Evolutionary conservation across 2,888 invertebrate species (phyloP), one percentile per base, ranked within the genome.

Genomic region (Chirona hameri): DNA sequence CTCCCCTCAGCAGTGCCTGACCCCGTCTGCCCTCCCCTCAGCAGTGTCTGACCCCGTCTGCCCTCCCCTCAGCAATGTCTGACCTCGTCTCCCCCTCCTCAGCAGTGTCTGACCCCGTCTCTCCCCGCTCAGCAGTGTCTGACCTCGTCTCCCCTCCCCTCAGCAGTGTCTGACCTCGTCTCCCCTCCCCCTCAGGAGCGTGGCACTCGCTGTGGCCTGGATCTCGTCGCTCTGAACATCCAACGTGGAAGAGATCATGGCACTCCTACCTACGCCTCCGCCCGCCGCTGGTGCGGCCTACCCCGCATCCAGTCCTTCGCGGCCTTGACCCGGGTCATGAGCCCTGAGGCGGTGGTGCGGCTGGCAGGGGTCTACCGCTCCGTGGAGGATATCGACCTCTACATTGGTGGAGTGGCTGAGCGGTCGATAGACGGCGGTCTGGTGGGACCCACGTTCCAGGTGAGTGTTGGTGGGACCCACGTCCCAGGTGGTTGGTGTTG

Each of bases 321-420:
- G 0, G 27, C 15, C 27, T 24, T 76, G 39, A 79, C 81, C 4
- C 84, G 83, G n/a, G 79, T 81, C 52, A 15, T 84, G 10, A 82
- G 81, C n/a, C 65, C 79, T 1, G 72, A 82, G 0, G 84, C 82
- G 57, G 76, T 46, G 15, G 5, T 76, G 21, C 21, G 39, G 5
- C 76, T 76, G 39, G 39, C 39, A 83, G 93, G 0, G 94, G 76
- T 46, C 39, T 76, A 94, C 87, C 88, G 88, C 4, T 89, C 89
- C 57, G 92, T 93, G 0, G 92, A 94, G 83, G 95, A 96, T 87
- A 91, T 96, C 31, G 96, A 96, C 88, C 89, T 96, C 9, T 96
- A 93, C 91, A 90, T 94, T 24, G 96, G 94, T 5, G 95, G 93
- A 0, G 89, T 95, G 4, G 88, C 94, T 1, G 96, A 96, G 87